phyloP scores from a whole-genome alignment of 35 echinoderm and acorn worm species.

The Holothuria glaberrima region DNA sequence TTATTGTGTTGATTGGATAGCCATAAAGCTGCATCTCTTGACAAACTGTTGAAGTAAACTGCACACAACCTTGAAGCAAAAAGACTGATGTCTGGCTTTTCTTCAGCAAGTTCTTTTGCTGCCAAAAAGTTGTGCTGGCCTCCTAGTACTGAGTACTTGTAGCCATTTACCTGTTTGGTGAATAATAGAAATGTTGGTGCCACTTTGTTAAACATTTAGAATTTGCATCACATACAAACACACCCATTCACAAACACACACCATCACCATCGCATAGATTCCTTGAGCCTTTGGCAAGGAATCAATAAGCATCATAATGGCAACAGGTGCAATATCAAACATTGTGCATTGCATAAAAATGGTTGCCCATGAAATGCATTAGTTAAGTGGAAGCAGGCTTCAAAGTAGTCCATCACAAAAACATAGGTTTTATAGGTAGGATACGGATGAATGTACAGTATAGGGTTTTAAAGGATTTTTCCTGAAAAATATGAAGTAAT shows the following conservation, averaged over 20 bases:
- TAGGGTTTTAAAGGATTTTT: no score
- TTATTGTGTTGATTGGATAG: background rate
- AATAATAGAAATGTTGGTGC: background rate
- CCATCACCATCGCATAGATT: no score
- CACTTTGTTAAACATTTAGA: background rate
- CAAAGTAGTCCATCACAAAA: background rate
- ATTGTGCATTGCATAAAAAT: no score
- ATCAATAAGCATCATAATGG: background rate
- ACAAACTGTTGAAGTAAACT: background rate
- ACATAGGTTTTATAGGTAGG: no score
- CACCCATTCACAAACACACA: no score
- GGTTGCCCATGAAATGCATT: no score
- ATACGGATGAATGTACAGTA: no score
- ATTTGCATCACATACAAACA: background rate
- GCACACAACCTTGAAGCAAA: background rate
- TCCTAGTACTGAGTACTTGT: background rate
- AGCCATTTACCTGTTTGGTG: slow-evolving; percentile 1
- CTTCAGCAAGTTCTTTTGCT: background rate
- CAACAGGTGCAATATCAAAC: background rate
- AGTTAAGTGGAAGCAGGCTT: background rate
- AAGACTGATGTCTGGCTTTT: background rate
- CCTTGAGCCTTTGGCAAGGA: no score
- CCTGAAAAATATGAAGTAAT: no score
- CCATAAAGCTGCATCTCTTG: background rate
- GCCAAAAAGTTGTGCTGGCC: background rate